These are phyloP conservation scores for Microcebus lehilahytsara DNA, from an alignment of 2,113 vertebrate species.

Conservation along the genomic window DNA sequence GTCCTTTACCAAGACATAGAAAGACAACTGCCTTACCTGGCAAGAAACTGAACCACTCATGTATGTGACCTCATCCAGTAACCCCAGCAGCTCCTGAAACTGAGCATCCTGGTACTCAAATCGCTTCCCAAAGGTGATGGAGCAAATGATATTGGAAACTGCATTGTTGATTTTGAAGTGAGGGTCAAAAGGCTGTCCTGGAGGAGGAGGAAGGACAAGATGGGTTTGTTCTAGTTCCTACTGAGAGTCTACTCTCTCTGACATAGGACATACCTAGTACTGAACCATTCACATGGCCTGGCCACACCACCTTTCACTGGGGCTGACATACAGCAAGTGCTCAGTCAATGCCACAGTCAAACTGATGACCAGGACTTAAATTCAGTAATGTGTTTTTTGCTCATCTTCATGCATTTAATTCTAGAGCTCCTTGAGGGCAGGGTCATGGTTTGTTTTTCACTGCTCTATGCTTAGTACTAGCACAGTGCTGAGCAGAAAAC, in stretches of 20 bases:
- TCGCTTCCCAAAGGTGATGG: constrained; percentile 89
- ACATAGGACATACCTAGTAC: not conserved
- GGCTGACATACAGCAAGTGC: not conserved
- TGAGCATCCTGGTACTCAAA: constrained; percentile 89
- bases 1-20: not conserved
- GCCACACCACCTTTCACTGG: not conserved
- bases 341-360: not conserved
- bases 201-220: not conserved
- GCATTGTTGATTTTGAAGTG: constrained; percentile 85
- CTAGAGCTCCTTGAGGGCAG: not conserved
- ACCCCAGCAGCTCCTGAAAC: constrained; percentile 86
- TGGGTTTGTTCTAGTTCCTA: not conserved
- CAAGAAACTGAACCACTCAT: constrained; percentile 73
- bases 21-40: constrained; percentile 76
- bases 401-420: not conserved
- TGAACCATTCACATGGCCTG: not conserved
- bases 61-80: constrained; percentile 81
- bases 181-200: constrained; percentile 87
- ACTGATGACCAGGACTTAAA: not conserved
- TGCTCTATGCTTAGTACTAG: not conserved
- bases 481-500: not conserved
- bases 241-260: not conserved
- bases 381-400: not conserved
- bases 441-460: not conserved
- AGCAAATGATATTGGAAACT: constrained; percentile 90